Conservation (phyloP, 2,113 vertebrate species). For the Ascaphus truei region DNA sequence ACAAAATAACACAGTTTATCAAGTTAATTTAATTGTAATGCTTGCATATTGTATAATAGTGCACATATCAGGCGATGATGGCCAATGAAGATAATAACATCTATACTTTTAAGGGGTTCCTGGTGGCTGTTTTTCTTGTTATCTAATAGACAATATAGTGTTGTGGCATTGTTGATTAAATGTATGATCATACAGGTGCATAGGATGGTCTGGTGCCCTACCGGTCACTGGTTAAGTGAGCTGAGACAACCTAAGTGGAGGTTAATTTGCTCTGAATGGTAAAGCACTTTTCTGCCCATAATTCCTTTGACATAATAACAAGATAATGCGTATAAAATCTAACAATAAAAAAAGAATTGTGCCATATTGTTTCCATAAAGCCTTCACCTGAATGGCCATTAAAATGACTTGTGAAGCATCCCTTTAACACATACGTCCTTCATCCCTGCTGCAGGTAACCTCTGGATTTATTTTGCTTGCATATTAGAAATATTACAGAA, state of each 20-base stretch:
- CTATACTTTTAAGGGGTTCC: too few species aligned
- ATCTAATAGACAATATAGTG: too few species aligned
- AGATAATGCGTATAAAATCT: constrained; percentile 36
- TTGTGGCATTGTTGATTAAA: constrained; percentile 11
- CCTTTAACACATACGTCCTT: constrained; percentile 24
- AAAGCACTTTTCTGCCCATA: constrained; percentile 27
- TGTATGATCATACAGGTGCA: not conserved
- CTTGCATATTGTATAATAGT: too few species aligned
- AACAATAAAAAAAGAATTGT: constrained; percentile 39
- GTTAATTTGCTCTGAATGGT: constrained; percentile 33
- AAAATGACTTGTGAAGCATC: constrained; percentile 37
- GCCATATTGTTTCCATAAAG: constrained; percentile 38
- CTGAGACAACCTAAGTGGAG: constrained; percentile 27
- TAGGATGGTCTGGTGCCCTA: not conserved
- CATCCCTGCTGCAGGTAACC: constrained; percentile 31
- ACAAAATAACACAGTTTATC: too few species aligned
- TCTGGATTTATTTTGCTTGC: constrained; percentile 2
- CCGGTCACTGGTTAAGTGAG: constrained; percentile 27
- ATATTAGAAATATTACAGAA: not conserved
- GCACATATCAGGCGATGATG: too few species aligned
- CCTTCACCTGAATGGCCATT: constrained; percentile 35
- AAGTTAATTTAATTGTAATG: too few species aligned
- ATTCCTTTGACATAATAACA: constrained; percentile 39
- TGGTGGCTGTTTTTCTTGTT: too few species aligned
- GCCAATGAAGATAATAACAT: too few species aligned